Evolutionary conservation across 2,888 invertebrate species (phyloP).

Genomic region (Micoletzkya japonica): DNA sequence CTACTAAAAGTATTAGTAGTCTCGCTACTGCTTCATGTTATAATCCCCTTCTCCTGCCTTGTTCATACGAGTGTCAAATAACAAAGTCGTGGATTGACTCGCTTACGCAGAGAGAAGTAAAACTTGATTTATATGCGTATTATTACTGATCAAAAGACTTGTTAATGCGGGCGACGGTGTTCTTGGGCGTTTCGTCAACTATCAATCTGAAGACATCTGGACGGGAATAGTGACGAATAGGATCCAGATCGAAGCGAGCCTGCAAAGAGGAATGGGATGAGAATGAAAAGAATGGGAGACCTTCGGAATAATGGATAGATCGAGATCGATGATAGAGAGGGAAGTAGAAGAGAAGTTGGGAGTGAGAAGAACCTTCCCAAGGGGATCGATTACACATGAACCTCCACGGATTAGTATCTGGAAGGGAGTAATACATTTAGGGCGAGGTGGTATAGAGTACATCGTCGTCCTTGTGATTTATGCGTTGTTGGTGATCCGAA

Average conservation of each 20-base stretch:
- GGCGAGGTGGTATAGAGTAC: slow-evolving; percentile 25
- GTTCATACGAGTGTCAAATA: slow-evolving; percentile 6
- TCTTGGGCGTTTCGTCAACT: slow-evolving; percentile 39
- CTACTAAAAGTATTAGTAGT: too few species aligned
- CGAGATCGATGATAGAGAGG: slow-evolving; percentile 33
- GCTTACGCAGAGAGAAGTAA: too few species aligned
- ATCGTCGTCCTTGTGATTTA: slow-evolving; percentile 38
- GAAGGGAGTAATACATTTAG: slow-evolving; percentile 5
- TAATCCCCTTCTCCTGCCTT: not conserved
- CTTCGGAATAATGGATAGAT: slow-evolving; percentile 37
- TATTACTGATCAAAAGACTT: too few species aligned
- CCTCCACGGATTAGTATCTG: slow-evolving; percentile 56
- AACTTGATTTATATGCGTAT: too few species aligned
- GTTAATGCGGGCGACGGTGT: slow-evolving; percentile 33
- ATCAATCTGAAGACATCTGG: slow-evolving; percentile 48
- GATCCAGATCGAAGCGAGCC: slow-evolving; percentile 48
- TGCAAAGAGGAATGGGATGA: not conserved
- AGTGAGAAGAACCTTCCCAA: slow-evolving; percentile 52
- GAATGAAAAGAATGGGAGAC: too few species aligned
- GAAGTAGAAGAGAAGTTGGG: slow-evolving; percentile 45
- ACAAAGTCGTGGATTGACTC: not conserved
- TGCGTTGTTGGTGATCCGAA: slow-evolving; percentile 44
- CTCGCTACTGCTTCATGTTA: not conserved
- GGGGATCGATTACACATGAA: slow-evolving; percentile 54
- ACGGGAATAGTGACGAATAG: slow-evolving; percentile 48